These are phyloP conservation scores for Apus apus DNA, from an alignment of 2,113 vertebrate genomes.

Conservation along the genomic window DNA sequence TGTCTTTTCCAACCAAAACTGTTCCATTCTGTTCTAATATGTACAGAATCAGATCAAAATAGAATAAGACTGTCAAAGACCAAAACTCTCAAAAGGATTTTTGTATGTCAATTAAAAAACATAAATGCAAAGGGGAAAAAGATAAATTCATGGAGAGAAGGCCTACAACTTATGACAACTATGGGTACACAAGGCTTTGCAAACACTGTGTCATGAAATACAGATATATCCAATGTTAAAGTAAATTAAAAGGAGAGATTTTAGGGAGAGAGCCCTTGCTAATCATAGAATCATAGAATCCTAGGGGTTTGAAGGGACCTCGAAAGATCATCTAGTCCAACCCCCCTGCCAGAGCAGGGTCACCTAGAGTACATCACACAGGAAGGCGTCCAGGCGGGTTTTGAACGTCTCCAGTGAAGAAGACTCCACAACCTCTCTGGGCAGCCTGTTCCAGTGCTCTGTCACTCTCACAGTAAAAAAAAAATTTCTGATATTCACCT, in stretches of 20 bases:
- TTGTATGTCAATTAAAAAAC: neutral
- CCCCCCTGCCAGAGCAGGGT: too few species aligned
- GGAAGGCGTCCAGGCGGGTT: too few species aligned
- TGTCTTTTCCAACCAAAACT: too few species aligned
- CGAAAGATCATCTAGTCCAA: too few species aligned
- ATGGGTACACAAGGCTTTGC: neutral
- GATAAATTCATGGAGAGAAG: neutral
- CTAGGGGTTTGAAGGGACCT: too few species aligned
- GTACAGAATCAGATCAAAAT: neutral
- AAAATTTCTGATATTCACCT: too few species aligned
- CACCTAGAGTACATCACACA: too few species aligned
- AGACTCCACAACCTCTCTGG: too few species aligned
- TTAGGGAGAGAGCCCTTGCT: neutral
- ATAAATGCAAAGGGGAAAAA: neutral
- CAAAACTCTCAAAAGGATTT: neutral
- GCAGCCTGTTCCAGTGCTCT: too few species aligned
- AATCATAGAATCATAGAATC: neutral
- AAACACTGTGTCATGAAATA: neutral
- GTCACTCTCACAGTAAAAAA: too few species aligned
- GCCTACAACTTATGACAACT: neutral
- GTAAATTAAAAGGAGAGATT: neutral
- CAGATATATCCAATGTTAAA: neutral
- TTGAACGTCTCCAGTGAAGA: too few species aligned
- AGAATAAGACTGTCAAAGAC: neutral
- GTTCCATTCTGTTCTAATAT: too few species aligned